phyloP scores from a whole-genome alignment of 2,888 invertebrate genomes.

The Pseudanteris insignis region DNA sequence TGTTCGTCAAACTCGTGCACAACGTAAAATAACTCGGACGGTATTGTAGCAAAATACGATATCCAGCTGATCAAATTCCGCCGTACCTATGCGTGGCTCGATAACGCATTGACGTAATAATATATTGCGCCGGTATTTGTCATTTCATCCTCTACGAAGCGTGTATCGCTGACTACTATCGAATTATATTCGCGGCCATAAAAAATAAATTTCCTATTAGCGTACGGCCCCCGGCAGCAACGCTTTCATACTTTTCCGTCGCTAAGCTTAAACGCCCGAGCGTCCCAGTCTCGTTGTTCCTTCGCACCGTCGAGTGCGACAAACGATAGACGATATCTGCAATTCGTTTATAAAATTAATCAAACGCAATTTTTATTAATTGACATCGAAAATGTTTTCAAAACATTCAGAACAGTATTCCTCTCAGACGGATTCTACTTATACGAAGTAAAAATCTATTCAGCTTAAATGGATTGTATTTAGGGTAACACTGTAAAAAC shows the following conservation, averaged over 20 bases:
- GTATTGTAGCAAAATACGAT: slow-evolving; percentile 39
- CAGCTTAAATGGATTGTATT: no score
- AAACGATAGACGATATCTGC: no score
- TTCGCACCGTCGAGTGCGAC: slow-evolving; percentile 50
- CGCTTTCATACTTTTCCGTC: slow-evolving; percentile 13
- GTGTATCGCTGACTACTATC: slow-evolving; percentile 25
- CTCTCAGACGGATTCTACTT: no score
- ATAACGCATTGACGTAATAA: slow-evolving; percentile 38
- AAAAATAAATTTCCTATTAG: slow-evolving; percentile 65
- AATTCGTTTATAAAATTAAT: no score
- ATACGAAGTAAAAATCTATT: no score
- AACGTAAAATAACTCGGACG: slow-evolving; percentile 35
- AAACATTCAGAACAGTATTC: no score
- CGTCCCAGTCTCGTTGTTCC: slow-evolving; percentile 18
- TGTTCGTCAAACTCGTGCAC: no score
- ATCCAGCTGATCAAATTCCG: slow-evolving; percentile 21
- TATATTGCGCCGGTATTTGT: slow-evolving; percentile 39
- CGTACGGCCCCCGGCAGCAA: slow-evolving; percentile 48
- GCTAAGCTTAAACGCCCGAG: not conserved
- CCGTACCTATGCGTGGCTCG: slow-evolving; percentile 28
- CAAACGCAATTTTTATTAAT: no score
- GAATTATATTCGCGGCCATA: slow-evolving; percentile 56
- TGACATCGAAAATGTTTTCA: no score
- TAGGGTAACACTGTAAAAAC: no score
- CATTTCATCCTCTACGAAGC: slow-evolving; percentile 38